phyloP scores from a whole-genome alignment of 2,113 vertebrate species.

The Zapus hudsonius region DNA sequence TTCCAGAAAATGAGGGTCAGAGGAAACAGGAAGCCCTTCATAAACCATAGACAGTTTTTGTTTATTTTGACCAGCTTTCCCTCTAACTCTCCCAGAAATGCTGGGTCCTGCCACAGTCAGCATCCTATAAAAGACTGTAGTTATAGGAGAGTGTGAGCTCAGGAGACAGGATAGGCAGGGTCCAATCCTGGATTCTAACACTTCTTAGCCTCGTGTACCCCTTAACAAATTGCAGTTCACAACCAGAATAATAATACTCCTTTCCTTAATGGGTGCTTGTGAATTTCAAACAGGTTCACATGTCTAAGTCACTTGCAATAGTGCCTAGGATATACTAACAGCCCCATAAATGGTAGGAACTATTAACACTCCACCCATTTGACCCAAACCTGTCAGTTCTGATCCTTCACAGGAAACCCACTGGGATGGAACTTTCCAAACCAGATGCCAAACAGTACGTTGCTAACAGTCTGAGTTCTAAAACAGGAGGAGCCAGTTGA shows the following conservation, averaged over 20 bases:
- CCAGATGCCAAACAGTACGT: neutral
- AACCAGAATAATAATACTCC: neutral
- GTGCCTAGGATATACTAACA: neutral
- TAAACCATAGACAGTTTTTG: neutral
- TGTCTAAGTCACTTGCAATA: neutral
- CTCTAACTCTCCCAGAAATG: neutral
- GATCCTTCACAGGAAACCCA: neutral
- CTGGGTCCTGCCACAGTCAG: neutral
- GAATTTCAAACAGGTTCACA: neutral
- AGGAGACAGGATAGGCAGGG: neutral
- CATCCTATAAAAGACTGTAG: neutral
- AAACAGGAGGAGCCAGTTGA: neutral
- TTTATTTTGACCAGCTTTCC: neutral
- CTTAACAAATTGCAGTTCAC: neutral
- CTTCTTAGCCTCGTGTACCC: neutral
- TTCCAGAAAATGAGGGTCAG: neutral
- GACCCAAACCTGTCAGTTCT: neutral
- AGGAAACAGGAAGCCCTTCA: neutral
- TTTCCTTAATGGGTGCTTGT: neutral
- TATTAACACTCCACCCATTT: neutral
- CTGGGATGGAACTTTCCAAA: neutral
- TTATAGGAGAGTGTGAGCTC: neutral
- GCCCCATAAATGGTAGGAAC: neutral
- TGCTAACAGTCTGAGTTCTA: neutral
- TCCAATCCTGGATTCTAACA: neutral